phyloP scores from a whole-genome alignment of 37 sponge, comb jelly and placozoan species.

The Corticium candelabrum region DNA sequence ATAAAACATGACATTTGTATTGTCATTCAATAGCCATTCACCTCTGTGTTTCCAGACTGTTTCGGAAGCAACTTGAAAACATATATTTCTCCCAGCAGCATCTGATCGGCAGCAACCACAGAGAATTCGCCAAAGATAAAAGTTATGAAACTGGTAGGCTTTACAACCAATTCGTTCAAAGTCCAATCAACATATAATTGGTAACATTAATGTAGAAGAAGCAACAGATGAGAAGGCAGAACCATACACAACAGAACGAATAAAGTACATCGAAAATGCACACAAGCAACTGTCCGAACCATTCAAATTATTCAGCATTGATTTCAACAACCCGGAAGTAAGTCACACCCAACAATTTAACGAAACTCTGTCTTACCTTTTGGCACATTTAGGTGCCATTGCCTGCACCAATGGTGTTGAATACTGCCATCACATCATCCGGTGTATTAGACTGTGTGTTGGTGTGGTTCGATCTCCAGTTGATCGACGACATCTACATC shows the following conservation, averaged over 20 bases:
- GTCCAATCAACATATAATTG: no score
- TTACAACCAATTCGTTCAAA: no score
- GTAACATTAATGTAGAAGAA: no score
- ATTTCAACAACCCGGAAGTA: constrained; percentile 53
- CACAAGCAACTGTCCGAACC: constrained; percentile 11
- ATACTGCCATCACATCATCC: background rate
- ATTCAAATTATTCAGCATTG: constrained; percentile 17
- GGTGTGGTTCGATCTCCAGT: constrained; percentile 43
- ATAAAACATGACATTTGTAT: no score
- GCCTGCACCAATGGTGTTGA: constrained; percentile 3
- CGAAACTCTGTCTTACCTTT: background rate
- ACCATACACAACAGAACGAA: constrained; percentile 50
- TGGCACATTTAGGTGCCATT: constrained; percentile 45
- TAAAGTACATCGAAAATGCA: constrained; percentile 31
- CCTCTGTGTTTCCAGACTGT: no score
- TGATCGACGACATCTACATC: constrained; percentile 19
- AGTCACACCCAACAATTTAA: background rate
- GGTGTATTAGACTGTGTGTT: constrained; percentile 48
- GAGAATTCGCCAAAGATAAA: no score
- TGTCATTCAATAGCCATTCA: no score
- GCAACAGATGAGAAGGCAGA: no score
- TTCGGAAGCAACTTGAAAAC: no score
- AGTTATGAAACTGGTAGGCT: no score
- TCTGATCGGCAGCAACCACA: no score
- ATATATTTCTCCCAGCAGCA: no score